Conservation (phyloP, 2,888 invertebrate species). For the Drosophila melanosoma region DNA sequence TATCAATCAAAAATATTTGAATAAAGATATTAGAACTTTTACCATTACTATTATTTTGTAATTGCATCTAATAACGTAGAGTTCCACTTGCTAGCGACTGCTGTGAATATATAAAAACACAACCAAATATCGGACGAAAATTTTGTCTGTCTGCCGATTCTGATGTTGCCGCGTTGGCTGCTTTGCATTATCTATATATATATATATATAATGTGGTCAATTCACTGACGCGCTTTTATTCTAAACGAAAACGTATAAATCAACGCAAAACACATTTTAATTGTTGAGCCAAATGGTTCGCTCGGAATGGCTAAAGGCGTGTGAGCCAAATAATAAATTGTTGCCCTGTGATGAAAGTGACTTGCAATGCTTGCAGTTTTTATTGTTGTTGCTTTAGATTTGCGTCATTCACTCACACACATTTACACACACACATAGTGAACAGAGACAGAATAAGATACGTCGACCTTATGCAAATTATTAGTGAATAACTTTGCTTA, state of each 20-base stretch:
- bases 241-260: slow-evolving; percentile 60
- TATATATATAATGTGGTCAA: slow-evolving; percentile 56
- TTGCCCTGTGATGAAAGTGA: slow-evolving; percentile 39
- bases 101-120: slow-evolving; percentile 6
- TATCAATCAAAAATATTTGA: not conserved
- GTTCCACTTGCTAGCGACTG: not conserved
- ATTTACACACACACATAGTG: slow-evolving; percentile 1
- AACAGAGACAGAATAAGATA: slow-evolving; percentile 7
- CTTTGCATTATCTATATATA: slow-evolving; percentile 49
- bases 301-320: slow-evolving; percentile 44
- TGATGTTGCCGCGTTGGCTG: slow-evolving; percentile 33
- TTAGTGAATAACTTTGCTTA: slow-evolving; percentile 19
- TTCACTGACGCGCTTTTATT: slow-evolving; percentile 53
- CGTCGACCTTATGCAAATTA: slow-evolving; percentile 16
- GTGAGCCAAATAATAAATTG: slow-evolving; percentile 37
- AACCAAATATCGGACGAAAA: not conserved
- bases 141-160: slow-evolving; percentile 10
- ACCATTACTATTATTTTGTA: not conserved
- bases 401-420: slow-evolving; percentile 63
- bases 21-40: not conserved
- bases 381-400: slow-evolving; percentile 40
- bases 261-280: slow-evolving; percentile 57
- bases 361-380: slow-evolving; percentile 55
- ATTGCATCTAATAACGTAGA: not conserved
- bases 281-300: slow-evolving; percentile 69